Base-by-base conservation (phyloP, 2,888 invertebrate genomes). In the Trichopria drosophilae region DNA sequence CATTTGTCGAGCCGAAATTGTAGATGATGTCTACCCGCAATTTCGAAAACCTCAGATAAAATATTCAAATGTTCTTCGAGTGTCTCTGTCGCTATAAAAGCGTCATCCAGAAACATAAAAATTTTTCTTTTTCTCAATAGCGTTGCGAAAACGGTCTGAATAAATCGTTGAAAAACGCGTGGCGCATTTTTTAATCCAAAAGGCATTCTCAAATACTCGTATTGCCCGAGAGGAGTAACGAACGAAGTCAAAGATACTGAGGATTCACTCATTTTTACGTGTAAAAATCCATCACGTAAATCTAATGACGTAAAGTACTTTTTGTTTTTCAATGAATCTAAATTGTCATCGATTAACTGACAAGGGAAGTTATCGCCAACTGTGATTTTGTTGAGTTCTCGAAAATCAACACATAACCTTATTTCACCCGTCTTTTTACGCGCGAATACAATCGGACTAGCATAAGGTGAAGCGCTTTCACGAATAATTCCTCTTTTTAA, bases 151-250 rank as follows among this genome's bases (percentile, higher is more conserved):
- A 43, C 7, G 3, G 5, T 29, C 15, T 3, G 10, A 2, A 43
- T 9, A 23, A 16, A 32, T 6, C 43, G n/a, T 16, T 42, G 43
- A 24, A 49, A 55, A 9, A 45, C 49, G 20, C 48, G 45, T 10
- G 67, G 64, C 24, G 56, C 56, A 42, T 60, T 63, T 12, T 40
- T 54, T n/a, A 66, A 49, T 1, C 68, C 69, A 53, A 68, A 64
- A 3, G 64, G 67, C 64, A 67, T 66, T 45, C 55, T 56, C n/a
- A 55, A 20, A 55, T 57, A 71, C 53, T 69, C 66, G 41, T 36
- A 69, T 35, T 69, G 67, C 1, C 66, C 66, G 18, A 58, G 45
- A n/a, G 57, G 61, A 5, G 60, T 62, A 5, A 62, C 52, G 51
- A 70, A 70, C 10, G 64, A 60, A 12, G 42, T 42, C 7, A 23